These are phyloP conservation scores for Spatulosminthurus flaviceps DNA, from an alignment of 2,888 invertebrate species.

Conservation along the genomic window DNA sequence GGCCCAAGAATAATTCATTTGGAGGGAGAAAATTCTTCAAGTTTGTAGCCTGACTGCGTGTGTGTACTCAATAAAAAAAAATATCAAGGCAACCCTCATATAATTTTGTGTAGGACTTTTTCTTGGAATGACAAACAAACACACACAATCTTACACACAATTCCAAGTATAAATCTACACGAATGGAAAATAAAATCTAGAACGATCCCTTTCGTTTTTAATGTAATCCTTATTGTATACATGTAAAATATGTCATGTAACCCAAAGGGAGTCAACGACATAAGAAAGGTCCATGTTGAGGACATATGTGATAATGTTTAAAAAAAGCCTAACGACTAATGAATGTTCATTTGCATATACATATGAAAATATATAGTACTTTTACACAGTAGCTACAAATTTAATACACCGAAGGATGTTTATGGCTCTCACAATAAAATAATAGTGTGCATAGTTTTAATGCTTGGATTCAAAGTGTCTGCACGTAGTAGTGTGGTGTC, in stretches of 20 bases:
- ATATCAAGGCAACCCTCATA: background rate
- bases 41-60: background rate
- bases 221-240: background rate
- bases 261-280: background rate
- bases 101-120: background rate
- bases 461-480: background rate
- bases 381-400: background rate
- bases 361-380: background rate
- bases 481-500: background rate
- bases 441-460: background rate
- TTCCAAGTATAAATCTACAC: background rate
- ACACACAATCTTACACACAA: background rate
- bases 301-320: no score
- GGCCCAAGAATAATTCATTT: no score
- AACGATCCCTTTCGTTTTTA: constrained; percentile 8
- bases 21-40: no score
- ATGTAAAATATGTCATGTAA: constrained; percentile 1
- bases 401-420: background rate
- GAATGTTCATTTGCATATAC: background rate
- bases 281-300: no score
- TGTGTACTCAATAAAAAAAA: background rate
- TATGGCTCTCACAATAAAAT: background rate
- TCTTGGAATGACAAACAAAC: background rate
- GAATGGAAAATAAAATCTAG: background rate
- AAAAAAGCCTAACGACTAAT: background rate